phyloP scores from a whole-genome alignment of 2,888 invertebrate genomes.

The Clusia tigrina region DNA sequence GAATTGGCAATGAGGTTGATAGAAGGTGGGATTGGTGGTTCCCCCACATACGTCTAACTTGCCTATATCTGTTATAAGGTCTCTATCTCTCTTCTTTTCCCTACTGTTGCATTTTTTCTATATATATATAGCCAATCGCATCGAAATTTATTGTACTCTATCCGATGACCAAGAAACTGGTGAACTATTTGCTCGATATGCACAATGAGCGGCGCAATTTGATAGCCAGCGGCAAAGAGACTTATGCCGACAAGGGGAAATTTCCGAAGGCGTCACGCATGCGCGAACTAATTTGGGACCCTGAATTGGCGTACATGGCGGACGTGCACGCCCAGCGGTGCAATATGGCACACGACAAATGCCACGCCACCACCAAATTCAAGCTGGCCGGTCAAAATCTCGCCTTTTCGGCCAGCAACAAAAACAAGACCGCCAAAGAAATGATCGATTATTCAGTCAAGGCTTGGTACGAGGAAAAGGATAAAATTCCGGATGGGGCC shows the following conservation, averaged over 20 bases:
- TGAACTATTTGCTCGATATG: conserved; percentile 25
- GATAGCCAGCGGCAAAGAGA: conserved; percentile 27
- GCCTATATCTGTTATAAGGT: too few relatives aligned
- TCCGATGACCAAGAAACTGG: conserved; percentile 36
- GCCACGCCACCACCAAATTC: conserved; percentile 10
- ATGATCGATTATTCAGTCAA: background rate
- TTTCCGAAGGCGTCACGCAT: conserved; percentile 36
- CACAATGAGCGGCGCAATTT: conserved; percentile 35
- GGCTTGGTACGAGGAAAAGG: background rate
- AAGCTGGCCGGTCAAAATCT: background rate
- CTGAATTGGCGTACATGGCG: conserved; percentile 37
- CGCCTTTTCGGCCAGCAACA: background rate
- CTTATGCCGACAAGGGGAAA: background rate
- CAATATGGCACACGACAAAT: conserved; percentile 27
- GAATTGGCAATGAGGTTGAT: too few relatives aligned
- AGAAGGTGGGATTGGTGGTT: too few relatives aligned
- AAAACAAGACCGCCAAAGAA: background rate
- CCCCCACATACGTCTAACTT: too few relatives aligned
- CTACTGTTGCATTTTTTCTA: too few relatives aligned
- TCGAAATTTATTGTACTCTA: conserved; percentile 28
- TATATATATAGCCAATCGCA: conserved; percentile 5
- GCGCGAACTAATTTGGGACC: conserved; percentile 40
- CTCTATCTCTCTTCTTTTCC: too few relatives aligned
- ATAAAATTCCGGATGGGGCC: background rate
- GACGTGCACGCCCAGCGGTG: conserved; percentile 29